Base-by-base conservation (phyloP, 2,888 invertebrate genomes). In the Cremastobaeus sp. region DNA sequence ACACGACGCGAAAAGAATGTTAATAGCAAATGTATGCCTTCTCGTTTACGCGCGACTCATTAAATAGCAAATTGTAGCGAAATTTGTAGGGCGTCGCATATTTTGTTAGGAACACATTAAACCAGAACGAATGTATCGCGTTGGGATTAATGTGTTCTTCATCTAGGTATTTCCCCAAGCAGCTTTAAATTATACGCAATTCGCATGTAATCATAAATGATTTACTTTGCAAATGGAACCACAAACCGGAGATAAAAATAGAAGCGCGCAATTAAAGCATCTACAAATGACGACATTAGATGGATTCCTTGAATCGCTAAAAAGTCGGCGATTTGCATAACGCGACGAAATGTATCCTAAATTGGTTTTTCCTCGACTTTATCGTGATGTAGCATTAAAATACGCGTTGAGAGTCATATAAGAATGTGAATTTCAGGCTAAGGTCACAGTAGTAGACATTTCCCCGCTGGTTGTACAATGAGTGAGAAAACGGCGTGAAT, bases 341-440 rank as follows among this genome's bases (percentile, higher is more conserved):
- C 37, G 8, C 35, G 60, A 69, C 45, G 45, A 59, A 57, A 54
- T 54, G 37, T 55, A 15, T 60, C 50, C 43, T 43, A 45, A 64
- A 55, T 70, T 47, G 34, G 34, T 70, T 55, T 64, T 64, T 57
- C 55, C 57, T 64, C 57, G 48, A 25, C 14, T 43, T 12, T 20
- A 52, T 57, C 43, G 43, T 15, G 48, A 55, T 70, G 55, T 2
- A 34, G 14, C 41, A 34, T n/a, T n/a, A 32, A 43, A 28, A 5
- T 21, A 18, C 14, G n/a, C 25, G 14, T n/a, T n/a, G 20, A 8
- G 45, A 12, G 8, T 25, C 25, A 25, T 32, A 32, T 39, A 54
- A 47, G 48, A 47, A 55, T 45, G 55, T 21, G 20, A 47, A 50
- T 71, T 50, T 57, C 59, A 65, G 71, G 71, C 65, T 71, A 71